phyloP scores from a whole-genome alignment of 2,113 vertebrate species.

The Brachypteracias leptosomus region DNA sequence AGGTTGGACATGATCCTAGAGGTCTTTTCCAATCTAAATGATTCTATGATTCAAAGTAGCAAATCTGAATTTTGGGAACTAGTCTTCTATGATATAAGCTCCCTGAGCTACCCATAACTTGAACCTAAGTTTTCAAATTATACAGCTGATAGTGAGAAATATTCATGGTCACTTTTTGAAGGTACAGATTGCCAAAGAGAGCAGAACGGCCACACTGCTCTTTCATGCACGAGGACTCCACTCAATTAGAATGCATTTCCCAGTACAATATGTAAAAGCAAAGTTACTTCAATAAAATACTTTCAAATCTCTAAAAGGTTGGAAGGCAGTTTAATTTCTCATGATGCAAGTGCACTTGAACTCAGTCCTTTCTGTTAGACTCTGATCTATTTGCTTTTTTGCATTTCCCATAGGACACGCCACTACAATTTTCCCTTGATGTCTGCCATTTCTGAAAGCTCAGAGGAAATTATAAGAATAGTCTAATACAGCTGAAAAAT shows the following conservation, averaged over 20 bases:
- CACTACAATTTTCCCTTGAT: slow-evolving; percentile 45
- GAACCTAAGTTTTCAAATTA: neutral
- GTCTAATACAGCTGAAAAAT: slow-evolving; percentile 55
- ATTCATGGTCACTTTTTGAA: neutral
- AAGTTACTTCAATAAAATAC: slow-evolving; percentile 26
- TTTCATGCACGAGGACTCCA: neutral
- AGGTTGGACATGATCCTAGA: too few relatives aligned
- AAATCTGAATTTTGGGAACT: neutral
- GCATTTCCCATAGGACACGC: slow-evolving; percentile 25
- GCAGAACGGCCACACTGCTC: neutral
- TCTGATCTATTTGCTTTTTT: slow-evolving; percentile 46
- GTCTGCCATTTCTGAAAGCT: slow-evolving; percentile 49
- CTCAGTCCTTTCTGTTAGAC: neutral
- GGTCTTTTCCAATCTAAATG: too few relatives aligned
- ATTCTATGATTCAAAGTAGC: neutral
- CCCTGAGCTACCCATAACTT: neutral
- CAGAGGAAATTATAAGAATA: slow-evolving; percentile 55
- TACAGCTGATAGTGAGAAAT: neutral
- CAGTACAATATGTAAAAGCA: slow-evolving; percentile 3
- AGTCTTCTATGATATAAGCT: neutral
- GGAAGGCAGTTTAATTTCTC: slow-evolving; percentile 37
- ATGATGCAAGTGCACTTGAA: slow-evolving; percentile 15
- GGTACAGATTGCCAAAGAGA: neutral
- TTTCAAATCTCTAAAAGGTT: slow-evolving; percentile 10
- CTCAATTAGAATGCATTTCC: slow-evolving; percentile 11